Evolutionary conservation across 2,113 vertebrate species (phyloP).

Genomic region (Rhabdomys dilectus): DNA sequence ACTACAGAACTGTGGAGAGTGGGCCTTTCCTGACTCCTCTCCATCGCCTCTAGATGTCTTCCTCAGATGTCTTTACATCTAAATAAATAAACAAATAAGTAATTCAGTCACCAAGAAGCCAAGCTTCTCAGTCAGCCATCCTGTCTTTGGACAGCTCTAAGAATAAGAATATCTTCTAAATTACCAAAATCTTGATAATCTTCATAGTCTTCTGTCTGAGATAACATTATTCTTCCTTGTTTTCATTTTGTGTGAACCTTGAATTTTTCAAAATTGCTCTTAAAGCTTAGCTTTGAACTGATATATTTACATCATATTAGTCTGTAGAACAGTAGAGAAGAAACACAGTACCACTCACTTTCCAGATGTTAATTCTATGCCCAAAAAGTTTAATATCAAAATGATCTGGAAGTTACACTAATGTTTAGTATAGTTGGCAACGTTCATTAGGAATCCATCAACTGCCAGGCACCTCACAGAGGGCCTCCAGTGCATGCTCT

Average conservation of each 20-base stretch:
- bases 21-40: constrained; percentile 58
- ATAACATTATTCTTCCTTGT: constrained; percentile 13
- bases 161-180: not conserved
- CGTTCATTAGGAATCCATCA: not conserved
- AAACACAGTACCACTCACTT: not conserved
- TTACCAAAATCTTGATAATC: not conserved
- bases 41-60: not conserved
- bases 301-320: not conserved
- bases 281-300: constrained; percentile 32
- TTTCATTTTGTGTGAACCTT: constrained; percentile 10
- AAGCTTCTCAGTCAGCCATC: not conserved
- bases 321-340: not conserved
- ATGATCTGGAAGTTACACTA: constrained; percentile 9
- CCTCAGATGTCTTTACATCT: constrained; percentile 47
- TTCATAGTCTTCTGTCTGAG: not conserved
- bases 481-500: not conserved
- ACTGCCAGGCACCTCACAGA: not conserved
- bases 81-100: not conserved
- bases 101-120: not conserved
- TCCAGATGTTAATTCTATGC: not conserved
- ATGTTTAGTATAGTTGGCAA: not conserved
- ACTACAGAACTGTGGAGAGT: constrained; percentile 31
- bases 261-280: constrained; percentile 37
- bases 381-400: not conserved
- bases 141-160: not conserved